Evolutionary conservation across 2,888 invertebrate species (phyloP).

Genomic region (Drosophila longiperda): DNA sequence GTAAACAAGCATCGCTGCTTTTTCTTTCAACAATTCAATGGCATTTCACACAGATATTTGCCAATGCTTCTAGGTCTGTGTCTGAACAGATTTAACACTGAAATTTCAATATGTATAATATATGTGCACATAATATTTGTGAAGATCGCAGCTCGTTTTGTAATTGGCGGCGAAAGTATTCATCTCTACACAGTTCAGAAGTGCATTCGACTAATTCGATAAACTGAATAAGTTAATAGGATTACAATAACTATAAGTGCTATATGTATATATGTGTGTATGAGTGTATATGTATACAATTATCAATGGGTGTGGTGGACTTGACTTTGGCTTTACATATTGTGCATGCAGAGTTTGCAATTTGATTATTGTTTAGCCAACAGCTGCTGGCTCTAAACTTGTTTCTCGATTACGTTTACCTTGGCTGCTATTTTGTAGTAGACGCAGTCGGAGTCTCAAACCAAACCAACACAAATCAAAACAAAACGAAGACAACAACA

Average conservation of each 20-base stretch:
- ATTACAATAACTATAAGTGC: not conserved
- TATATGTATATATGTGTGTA: not conserved
- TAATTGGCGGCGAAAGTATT: not conserved
- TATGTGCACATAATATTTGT: not conserved
- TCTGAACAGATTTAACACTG: not conserved
- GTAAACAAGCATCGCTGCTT: not conserved
- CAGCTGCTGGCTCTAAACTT: slow-evolving; percentile 36
- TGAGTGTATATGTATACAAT: not conserved
- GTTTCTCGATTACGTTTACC: slow-evolving; percentile 53
- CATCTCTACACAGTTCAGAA: not conserved
- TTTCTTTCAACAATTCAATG: not conserved
- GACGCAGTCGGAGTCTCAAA: not conserved
- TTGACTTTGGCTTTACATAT: slow-evolving; percentile 47
- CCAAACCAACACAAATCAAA: slow-evolving; percentile 1
- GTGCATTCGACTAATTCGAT: not conserved
- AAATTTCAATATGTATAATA: not conserved
- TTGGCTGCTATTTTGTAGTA: slow-evolving; percentile 40
- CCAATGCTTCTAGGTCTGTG: not conserved
- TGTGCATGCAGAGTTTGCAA: slow-evolving; percentile 49
- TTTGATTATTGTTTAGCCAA: slow-evolving; percentile 32
- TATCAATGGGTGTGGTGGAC: slow-evolving; percentile 15
- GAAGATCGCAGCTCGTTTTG: not conserved
- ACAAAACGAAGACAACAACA: not conserved
- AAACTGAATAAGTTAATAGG: not conserved
- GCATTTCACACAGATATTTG: not conserved